phyloP scores from a whole-genome alignment of 2,113 vertebrate species.

The Limnothrissa miodon region DNA sequence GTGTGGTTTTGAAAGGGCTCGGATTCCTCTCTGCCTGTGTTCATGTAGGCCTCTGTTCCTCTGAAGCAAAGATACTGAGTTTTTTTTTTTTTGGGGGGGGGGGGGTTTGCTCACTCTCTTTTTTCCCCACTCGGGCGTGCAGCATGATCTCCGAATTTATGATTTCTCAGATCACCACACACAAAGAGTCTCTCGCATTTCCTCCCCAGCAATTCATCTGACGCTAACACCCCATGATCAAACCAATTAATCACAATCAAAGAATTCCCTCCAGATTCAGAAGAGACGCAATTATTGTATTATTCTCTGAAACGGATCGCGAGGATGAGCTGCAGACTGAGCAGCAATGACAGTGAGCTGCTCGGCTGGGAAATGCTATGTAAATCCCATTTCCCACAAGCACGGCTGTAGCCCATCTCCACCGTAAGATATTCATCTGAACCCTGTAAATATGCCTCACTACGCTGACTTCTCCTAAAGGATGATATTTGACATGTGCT shows the following conservation, averaged over 20 bases:
- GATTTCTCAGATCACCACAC: conserved; percentile 31
- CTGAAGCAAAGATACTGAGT: background rate
- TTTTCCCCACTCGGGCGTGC: background rate
- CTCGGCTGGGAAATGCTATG: background rate
- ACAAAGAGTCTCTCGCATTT: conserved; percentile 33
- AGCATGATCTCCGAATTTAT: conserved; percentile 3
- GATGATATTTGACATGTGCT: background rate
- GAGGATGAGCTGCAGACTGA: background rate
- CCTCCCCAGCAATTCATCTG: conserved; percentile 19
- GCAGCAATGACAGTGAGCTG: background rate
- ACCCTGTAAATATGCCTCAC: background rate
- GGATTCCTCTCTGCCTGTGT: background rate
- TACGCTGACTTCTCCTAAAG: background rate
- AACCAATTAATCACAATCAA: conserved; percentile 43
- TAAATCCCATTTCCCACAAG: background rate
- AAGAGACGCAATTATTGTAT: conserved; percentile 36
- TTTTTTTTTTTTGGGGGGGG: no score
- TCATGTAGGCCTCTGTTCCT: background rate
- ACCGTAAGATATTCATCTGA: conserved; percentile 1
- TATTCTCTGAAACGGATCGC: conserved; percentile 15
- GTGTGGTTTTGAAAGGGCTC: background rate
- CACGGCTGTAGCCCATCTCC: background rate
- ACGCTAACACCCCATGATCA: conserved; percentile 41
- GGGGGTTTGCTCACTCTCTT: no score
- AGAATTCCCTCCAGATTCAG: conserved; percentile 34